Evolutionary conservation across 2,113 vertebrate species (phyloP).

Genomic region (Peromyscus californicus): DNA sequence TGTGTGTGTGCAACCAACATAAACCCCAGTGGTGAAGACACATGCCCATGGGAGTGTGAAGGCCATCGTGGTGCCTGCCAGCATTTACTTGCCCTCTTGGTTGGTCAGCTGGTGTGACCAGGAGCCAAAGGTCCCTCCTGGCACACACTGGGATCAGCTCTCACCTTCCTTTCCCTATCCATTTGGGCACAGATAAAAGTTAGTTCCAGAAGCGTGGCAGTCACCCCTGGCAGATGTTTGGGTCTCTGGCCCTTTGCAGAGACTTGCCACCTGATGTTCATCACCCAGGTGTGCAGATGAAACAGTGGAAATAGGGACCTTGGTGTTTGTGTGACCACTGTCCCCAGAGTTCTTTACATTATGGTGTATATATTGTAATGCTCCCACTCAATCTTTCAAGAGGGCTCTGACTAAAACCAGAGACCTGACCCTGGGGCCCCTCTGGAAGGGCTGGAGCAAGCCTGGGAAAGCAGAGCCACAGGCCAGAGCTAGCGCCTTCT

Average conservation of each 20-base stretch:
- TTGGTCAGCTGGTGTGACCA: neutral
- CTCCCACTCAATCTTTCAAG: neutral
- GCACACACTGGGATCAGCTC: neutral
- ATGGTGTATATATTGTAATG: neutral
- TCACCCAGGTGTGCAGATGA: neutral
- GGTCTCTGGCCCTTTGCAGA: neutral
- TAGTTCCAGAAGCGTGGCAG: too few relatives aligned
- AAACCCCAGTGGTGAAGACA: neutral
- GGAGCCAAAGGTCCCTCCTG: neutral
- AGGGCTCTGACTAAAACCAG: neutral
- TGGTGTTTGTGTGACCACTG: neutral
- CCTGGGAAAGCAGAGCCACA: neutral
- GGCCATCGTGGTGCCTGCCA: too few relatives aligned
- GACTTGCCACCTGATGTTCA: neutral
- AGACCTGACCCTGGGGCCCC: neutral
- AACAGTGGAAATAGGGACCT: neutral
- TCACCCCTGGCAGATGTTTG: too few relatives aligned
- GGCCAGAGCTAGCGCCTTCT: neutral
- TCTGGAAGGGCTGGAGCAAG: accelerated
- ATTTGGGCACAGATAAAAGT: neutral
- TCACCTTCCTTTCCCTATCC: neutral
- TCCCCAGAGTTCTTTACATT: neutral
- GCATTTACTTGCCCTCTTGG: too few relatives aligned
- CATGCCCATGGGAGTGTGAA: too few relatives aligned
- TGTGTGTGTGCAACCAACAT: neutral